Conservation (phyloP, 2,888 invertebrate species). For the Sepiola atlantica region DNA sequence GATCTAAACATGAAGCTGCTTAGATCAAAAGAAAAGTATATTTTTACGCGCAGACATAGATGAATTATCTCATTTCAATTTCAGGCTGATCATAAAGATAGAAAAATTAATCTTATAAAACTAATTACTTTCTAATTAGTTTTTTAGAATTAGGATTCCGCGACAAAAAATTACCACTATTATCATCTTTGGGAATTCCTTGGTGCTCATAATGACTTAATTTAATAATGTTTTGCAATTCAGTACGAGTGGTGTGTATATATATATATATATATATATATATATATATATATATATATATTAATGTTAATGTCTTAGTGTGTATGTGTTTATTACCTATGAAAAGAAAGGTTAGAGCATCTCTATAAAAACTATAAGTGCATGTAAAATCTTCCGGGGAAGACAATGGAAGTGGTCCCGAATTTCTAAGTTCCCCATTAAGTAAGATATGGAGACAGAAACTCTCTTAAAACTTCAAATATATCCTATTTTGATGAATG, state of each 20-base stretch:
- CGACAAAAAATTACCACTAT: background rate
- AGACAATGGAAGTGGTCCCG: too few species aligned
- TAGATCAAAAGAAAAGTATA: background rate
- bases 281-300: conserved; percentile 14
- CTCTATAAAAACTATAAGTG: too few species aligned
- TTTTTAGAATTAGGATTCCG: background rate
- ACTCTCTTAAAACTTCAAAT: too few species aligned
- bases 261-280: background rate
- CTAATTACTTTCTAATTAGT: conserved; percentile 21
- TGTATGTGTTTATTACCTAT: background rate
- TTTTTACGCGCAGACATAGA: background rate
- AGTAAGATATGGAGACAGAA: too few species aligned
- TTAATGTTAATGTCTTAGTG: background rate
- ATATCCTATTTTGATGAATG: too few species aligned
- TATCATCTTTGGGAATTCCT: background rate
- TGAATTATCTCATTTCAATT: background rate
- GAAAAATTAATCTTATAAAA: conserved; percentile 22
- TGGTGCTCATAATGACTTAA: conserved; percentile 4
- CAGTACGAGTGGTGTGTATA: background rate
- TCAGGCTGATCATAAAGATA: conserved; percentile 32
- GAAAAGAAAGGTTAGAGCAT: too few species aligned
- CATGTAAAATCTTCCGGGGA: too few species aligned
- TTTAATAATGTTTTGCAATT: background rate
- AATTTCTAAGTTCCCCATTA: too few species aligned
- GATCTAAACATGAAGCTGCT: background rate